A percentile compares a stretch with the other conserved stretches of the same genome.
These are phyloP conservation scores for Sclerurus mexicanus DNA, from an alignment of 2,113 vertebrate genomes.

Conservation along the genomic window DNA sequence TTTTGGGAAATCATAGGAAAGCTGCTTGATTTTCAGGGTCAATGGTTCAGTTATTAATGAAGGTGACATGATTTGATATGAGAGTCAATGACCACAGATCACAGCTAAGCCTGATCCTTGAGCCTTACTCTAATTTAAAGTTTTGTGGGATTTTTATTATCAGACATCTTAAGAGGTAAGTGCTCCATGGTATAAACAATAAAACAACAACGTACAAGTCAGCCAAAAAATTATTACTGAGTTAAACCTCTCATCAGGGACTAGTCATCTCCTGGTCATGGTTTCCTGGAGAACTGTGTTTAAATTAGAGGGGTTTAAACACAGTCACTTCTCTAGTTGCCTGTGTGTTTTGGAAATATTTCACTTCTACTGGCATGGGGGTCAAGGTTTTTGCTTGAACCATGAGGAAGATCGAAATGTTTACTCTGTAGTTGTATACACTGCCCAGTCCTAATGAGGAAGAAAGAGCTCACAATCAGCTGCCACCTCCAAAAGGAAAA, in stretches of 20 bases:
- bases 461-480: background rate
- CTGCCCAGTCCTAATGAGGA: background rate
- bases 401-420: conserved; percentile 6
- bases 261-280: background rate
- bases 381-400: conserved; percentile 24
- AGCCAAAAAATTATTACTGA: background rate
- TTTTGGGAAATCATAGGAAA: background rate
- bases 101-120: background rate
- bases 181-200: background rate
- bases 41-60: background rate
- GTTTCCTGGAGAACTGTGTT: conserved; percentile 17
- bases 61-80: background rate
- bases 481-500: background rate
- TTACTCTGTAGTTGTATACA: background rate
- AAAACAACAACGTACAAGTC: background rate
- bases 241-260: background rate
- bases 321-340: background rate
- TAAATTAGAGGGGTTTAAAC: background rate
- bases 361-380: background rate
- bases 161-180: background rate
- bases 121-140: background rate
- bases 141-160: background rate
- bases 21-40: conserved; percentile 14
- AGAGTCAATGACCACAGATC: background rate
- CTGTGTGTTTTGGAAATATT: background rate